A percentile compares a stretch with the other conserved stretches of the same genome.
phyloP scores from a whole-genome alignment of 2,888 invertebrate genomes.

The Nebria salina region DNA sequence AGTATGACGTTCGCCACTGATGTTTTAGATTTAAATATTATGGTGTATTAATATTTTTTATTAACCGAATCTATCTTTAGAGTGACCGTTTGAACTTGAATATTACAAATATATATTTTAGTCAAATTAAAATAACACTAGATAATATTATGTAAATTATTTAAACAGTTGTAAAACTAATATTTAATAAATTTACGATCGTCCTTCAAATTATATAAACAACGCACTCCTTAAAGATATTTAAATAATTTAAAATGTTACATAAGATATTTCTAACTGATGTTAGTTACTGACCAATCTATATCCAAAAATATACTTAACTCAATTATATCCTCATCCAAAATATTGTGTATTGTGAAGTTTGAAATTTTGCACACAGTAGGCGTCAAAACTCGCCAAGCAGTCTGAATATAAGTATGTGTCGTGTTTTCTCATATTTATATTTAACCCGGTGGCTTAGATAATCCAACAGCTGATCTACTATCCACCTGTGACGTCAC shows the following conservation, averaged over 20 bases:
- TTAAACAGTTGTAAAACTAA: not conserved
- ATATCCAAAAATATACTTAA: not conserved
- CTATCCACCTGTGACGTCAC: not conserved
- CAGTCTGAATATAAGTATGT: not conserved
- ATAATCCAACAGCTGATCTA: not conserved
- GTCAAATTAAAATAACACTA: not conserved
- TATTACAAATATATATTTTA: not conserved
- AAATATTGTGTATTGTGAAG: not conserved
- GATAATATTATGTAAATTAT: not conserved
- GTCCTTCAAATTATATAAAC: not conserved
- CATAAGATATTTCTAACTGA: not conserved
- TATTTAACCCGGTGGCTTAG: not conserved
- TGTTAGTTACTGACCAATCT: too few species aligned
- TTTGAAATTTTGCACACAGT: not conserved
- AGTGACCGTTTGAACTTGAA: constrained; percentile 1
- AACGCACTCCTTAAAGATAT: not conserved
- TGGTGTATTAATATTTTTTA: not conserved
- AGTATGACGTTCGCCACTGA: too few species aligned
- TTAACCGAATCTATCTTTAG: not conserved
- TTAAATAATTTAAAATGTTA: not conserved
- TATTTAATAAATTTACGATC: not conserved
- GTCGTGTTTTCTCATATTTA: not conserved
- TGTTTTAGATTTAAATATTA: too few species aligned
- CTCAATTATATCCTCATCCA: not conserved
- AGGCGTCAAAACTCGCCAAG: constrained; percentile 1